phyloP scores from a whole-genome alignment of 2,797 vertebrate genomes.

The Lepus oiostolus region DNA sequence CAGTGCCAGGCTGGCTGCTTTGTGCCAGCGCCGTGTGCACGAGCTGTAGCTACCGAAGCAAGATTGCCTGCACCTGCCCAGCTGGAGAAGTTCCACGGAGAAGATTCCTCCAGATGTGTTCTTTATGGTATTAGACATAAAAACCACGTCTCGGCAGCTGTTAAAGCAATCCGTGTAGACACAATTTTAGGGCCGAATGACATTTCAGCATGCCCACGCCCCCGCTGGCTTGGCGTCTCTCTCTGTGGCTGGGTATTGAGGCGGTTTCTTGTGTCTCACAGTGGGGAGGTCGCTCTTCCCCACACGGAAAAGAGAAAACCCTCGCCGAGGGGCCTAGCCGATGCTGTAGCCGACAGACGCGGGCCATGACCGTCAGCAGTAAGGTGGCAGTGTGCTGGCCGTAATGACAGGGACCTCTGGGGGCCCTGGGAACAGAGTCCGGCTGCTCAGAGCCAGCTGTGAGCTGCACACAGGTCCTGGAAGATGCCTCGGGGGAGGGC shows the following conservation, averaged over 20 bases:
- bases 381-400: accelerated
- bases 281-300: neutral
- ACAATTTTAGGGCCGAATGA: constrained; percentile 42
- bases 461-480: neutral
- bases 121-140: constrained; percentile 62
- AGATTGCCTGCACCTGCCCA: neutral
- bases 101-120: neutral
- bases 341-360: too few relatives aligned
- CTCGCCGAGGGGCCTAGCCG: neutral
- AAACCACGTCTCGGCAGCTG: neutral
- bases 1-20: accelerated
- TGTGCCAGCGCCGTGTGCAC: accelerated
- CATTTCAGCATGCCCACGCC: neutral
- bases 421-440: neutral
- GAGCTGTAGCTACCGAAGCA: too few relatives aligned
- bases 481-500: accelerated
- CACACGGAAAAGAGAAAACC: neutral
- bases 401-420: accelerated
- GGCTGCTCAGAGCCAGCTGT: too few relatives aligned
- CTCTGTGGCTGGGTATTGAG: neutral
- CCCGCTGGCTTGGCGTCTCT: neutral
- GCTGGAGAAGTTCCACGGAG: neutral
- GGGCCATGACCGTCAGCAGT: neutral
- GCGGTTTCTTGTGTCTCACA: neutral
- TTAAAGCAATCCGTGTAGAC: constrained; percentile 73